Percentiles rank a stretch among this genome's conserved stretches.
phyloP scores from a whole-genome alignment of 2,113 vertebrate species.

The Melanotaenia duboulayi region DNA sequence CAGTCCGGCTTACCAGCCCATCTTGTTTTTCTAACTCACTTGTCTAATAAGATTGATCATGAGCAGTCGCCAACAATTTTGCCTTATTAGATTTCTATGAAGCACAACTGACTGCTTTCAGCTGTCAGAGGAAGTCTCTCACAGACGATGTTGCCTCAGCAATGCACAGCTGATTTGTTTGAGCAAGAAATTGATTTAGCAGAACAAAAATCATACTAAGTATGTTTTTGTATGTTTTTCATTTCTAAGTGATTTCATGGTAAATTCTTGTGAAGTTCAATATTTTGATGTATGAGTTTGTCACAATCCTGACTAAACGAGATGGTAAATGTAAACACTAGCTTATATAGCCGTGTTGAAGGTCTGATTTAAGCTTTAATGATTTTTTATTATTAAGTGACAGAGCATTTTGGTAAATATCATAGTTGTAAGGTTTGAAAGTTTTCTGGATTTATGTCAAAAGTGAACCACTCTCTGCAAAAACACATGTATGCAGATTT shows the following conservation, averaged over 20 bases:
- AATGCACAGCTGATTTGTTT: conserved; percentile 6
- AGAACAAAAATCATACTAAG: conserved; percentile 3
- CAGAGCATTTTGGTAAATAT: too few species aligned
- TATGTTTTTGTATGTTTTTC: background rate
- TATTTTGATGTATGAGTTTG: background rate
- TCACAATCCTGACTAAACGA: background rate
- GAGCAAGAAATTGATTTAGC: conserved; percentile 11
- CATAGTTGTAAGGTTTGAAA: too few species aligned
- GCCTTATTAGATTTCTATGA: conserved; percentile 69
- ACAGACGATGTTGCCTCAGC: conserved; percentile 5
- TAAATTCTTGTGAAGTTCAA: background rate
- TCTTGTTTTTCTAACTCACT: conserved; percentile 50
- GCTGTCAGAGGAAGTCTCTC: conserved; percentile 35
- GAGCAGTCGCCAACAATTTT: conserved; percentile 54
- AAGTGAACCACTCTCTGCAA: too few species aligned
- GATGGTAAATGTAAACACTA: too few species aligned
- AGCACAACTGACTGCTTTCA: conserved; percentile 50
- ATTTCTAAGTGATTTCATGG: background rate
- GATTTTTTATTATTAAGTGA: too few species aligned
- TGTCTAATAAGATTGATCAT: conserved; percentile 59
- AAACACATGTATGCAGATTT: too few species aligned
- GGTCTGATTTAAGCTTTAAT: too few species aligned
- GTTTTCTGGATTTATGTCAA: too few species aligned
- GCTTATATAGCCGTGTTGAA: too few species aligned
- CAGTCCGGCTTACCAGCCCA: background rate